Evolutionary conservation across 2,888 invertebrate species (phyloP).

Genomic region (Aphodius granarius): DNA sequence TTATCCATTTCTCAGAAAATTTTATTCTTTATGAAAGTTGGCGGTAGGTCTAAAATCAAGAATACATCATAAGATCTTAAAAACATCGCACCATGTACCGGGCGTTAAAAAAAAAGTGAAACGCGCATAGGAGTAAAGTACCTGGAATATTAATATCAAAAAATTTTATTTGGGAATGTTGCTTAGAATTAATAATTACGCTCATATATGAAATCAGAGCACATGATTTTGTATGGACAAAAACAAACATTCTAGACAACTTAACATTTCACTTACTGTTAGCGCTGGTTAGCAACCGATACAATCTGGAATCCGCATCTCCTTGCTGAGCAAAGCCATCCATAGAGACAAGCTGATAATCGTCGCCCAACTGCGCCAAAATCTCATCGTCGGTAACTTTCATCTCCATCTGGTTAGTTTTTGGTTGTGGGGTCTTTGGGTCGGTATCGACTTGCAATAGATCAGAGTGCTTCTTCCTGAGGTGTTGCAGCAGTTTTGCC

Average conservation of each 20-base stretch:
- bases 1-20: too few relatives aligned
- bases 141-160: too few relatives aligned
- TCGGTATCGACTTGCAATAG: constrained; percentile 41
- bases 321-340: constrained; percentile 24
- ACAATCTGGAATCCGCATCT: constrained; percentile 45
- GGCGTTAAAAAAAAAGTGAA: too few relatives aligned
- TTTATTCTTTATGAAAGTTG: too few relatives aligned
- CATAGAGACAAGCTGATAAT: constrained; percentile 37
- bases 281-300: constrained; percentile 48
- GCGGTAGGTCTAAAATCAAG: too few relatives aligned
- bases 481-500: constrained; percentile 70
- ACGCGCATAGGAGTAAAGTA: too few relatives aligned
- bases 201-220: too few relatives aligned
- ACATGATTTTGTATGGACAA: constrained; percentile 4
- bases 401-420: constrained; percentile 9
- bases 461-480: constrained; percentile 64
- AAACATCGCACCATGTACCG: too few relatives aligned
- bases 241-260: not conserved
- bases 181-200: too few relatives aligned
- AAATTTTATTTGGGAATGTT: too few relatives aligned
- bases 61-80: too few relatives aligned
- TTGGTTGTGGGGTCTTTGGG: not conserved
- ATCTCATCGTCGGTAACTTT: constrained; percentile 32
- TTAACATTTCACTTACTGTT: constrained; percentile 42
- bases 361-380: constrained; percentile 31